Base-by-base conservation (phyloP, 2,888 invertebrate genomes). In the Rhimphoctona megacephalus region DNA sequence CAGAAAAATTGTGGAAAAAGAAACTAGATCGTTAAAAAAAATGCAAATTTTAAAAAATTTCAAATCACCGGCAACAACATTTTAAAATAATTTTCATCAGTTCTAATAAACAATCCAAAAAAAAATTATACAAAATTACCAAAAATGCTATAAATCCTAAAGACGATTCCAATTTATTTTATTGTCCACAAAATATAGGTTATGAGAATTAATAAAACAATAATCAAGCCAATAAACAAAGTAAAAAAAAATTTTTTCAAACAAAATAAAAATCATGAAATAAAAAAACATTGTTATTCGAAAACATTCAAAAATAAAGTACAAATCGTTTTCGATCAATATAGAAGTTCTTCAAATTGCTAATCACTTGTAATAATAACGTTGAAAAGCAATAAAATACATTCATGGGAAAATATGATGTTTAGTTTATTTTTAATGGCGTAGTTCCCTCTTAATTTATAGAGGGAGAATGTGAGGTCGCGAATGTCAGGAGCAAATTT, bases 401-500 rank as follows among this genome's bases (percentile, higher is more conserved):
- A 17, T 49, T 54, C 39, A 33, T 33, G 17, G 4, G 30, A 49
- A 46, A 17, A 70, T 2, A 54, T 36, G 0, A 36, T 36, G 49
- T 7, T 36, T n/a, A 1, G 0, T 33, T 72, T n/a, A 6, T 72
- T 72, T 72, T n/a, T 52, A 14, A 54, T 5, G 39, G 39, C 1
- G 11, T 8, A 67, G 3, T n/a, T 9, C 39, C 67, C 67, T 36
- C 67, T 67, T 11, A 39, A 46, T 25, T 70, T 30, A 30, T 25
- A 39, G 30, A 39, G 25, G 19, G 9, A 25, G 74, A 61, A 74
- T 61, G 74, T 61, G 74, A 61, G 74, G 61, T 74, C 61, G 25
- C n/a, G 46, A 43, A 14, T 25, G 43, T 70, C 70, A 46, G 17
- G 46, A 46, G 46, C 46, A 6, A 1, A 46, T 46, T 25, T 25